phyloP scores from a whole-genome alignment of 2,797 vertebrate genomes.

The Scomberomorus guttatus region DNA sequence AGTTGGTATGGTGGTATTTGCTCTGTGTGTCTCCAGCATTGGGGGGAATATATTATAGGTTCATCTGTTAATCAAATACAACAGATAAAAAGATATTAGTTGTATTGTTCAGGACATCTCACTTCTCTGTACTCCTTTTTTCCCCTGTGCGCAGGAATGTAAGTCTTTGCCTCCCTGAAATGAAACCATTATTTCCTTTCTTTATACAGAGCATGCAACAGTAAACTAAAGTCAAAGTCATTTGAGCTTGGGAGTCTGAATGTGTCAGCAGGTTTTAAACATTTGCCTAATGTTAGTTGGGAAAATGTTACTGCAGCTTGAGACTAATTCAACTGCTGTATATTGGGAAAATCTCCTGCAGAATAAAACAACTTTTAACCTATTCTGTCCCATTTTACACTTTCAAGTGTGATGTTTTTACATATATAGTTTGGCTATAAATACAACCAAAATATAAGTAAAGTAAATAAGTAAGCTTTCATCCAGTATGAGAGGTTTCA shows the following conservation, averaged over 20 bases:
- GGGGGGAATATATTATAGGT: not conserved
- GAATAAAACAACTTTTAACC: not conserved
- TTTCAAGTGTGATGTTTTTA: too few species aligned
- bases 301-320: constrained; percentile 7
- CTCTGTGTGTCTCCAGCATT: not conserved
- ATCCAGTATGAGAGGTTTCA: constrained; percentile 4
- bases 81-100: constrained; percentile 9
- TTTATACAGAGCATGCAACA: not conserved
- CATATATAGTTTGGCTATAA: not conserved
- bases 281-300: not conserved
- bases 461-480: constrained; percentile 20
- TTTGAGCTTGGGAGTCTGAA: constrained; percentile 4
- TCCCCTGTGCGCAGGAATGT: not conserved
- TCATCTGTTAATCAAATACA: constrained; percentile 29
- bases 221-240: not conserved
- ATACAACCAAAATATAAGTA: not conserved
- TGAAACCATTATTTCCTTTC: not conserved
- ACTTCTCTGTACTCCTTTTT: not conserved
- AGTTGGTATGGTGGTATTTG: constrained; percentile 19
- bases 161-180: constrained; percentile 8
- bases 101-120: not conserved
- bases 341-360: not conserved
- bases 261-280: constrained; percentile 30
- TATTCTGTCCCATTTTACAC: not conserved
- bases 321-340: not conserved